phyloP scores from a whole-genome alignment of 2,797 vertebrate species.

The Galaxias olidus region DNA sequence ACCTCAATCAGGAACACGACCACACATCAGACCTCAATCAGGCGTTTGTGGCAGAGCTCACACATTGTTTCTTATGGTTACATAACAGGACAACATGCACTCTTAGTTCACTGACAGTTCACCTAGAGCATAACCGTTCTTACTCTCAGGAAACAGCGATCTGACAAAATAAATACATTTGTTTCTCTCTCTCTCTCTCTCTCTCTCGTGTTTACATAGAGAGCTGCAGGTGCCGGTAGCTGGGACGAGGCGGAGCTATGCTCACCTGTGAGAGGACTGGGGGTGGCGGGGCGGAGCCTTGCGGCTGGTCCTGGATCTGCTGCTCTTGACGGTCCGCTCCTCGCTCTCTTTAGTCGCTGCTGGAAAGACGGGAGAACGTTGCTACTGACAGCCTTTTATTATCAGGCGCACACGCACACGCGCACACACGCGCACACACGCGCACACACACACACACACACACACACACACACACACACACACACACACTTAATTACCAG shows the following conservation, averaged over 20 bases:
- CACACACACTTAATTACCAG: slow-evolving; percentile 54
- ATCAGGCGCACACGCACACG: slow-evolving; percentile 8
- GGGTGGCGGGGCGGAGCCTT: slow-evolving; percentile 48
- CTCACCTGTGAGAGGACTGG: slow-evolving; percentile 46
- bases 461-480: no score
- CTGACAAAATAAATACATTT: no score
- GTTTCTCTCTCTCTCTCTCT: no score
- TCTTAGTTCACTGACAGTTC: no score
- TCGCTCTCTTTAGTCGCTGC: slow-evolving; percentile 49
- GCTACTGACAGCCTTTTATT: not conserved
- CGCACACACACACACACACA: not conserved
- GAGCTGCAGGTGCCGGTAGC: no score
- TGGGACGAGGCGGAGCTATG: no score
- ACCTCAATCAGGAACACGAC: slow-evolving; percentile 1
- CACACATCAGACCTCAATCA: not conserved
- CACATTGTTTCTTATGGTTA: not conserved
- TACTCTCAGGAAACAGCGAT: no score
- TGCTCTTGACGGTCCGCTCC: slow-evolving; percentile 41
- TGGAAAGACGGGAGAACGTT: no score
- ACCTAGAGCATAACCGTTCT: no score
- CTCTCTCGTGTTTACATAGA: no score
- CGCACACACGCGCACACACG: not conserved
- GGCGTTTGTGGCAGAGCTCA: no score
- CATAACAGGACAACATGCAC: not conserved
- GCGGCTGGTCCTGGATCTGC: slow-evolving; percentile 60